Conservation (phyloP, 2,888 invertebrate genomes). For the Diarsia brunnea region DNA sequence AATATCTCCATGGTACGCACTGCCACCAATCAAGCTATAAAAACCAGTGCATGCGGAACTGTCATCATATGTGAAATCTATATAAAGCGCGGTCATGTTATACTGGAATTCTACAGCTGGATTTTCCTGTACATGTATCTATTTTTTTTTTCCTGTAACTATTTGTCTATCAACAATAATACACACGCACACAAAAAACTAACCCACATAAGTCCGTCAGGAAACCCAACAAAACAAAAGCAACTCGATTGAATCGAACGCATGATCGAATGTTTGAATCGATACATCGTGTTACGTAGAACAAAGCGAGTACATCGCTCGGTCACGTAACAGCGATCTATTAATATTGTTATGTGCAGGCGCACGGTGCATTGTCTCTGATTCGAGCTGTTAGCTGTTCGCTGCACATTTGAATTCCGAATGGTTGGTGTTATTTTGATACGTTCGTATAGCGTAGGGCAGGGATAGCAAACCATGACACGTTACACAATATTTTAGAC, state of each 20-base stretch:
- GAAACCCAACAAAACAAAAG: slow-evolving; percentile 67
- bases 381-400: slow-evolving; percentile 55
- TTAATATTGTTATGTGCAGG: slow-evolving; percentile 71
- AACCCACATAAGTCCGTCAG: slow-evolving; percentile 67
- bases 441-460: slow-evolving; percentile 21
- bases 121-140: no score
- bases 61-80: no score
- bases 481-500: no score
- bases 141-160: no score
- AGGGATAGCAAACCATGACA: no score
- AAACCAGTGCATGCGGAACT: no score
- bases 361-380: slow-evolving; percentile 70
- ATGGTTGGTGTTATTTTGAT: slow-evolving; percentile 49
- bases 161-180: slow-evolving; percentile 12
- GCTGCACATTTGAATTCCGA: slow-evolving; percentile 51
- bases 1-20: neutral
- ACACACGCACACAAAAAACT: slow-evolving; percentile 21
- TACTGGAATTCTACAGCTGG: no score
- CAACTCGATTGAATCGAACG: slow-evolving; percentile 49
- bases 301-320: slow-evolving; percentile 69
- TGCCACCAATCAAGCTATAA: no score
- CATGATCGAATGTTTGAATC: slow-evolving; percentile 53
- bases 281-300: slow-evolving; percentile 61
- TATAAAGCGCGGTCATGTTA: no score
- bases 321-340: slow-evolving; percentile 73